Evolutionary conservation across 2,888 invertebrate genomes (phyloP), one percentile per base, ranked within the genome.

Genomic region (Halictus ligatus): DNA sequence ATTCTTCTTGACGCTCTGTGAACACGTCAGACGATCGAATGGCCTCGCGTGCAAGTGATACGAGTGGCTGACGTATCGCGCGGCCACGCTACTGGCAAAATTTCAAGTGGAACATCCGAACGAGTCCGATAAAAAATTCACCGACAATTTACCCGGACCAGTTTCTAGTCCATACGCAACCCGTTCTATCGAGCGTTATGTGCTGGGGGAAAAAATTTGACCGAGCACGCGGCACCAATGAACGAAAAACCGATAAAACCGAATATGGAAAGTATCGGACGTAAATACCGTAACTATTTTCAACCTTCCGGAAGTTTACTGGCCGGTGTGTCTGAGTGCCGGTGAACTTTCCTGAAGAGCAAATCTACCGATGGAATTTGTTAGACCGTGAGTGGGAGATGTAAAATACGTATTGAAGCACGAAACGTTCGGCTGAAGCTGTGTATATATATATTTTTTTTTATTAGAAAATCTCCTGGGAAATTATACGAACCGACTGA

Each of bases 191-290:
- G 54, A 46, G n/a, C 75, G 78, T 18, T 58, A 58, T 43, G 43
- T 50, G 54, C 73, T 29, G 29, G 10, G 13, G 13, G 40, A 75
- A 69, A 35, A 76, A 73, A 76, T 76, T 84, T 83, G 76, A 21
- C 64, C 64, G 75, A 21, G 46, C 35, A 21, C 29, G 18, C 15
- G 25, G 25, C 21, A 29, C 72, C n/a, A 78, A 83, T 64, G 75
- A 71, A n/a, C 50, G 35, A 78, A 83, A 75, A 85, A 64, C 78
- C 84, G 64, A 79, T 85, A 85, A 64, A 64, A 80, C 40, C 69
- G 80, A 72, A 58, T 75, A 73, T 73, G 75, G 71, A 76, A 79
- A 72, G 83, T 83, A 78, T 79, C 75, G 64, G 29, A 12, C 43
- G 21, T 58, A 73, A 71, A 77, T 43, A 43, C 75, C 71, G 15